Evolutionary conservation across 2,888 invertebrate species (phyloP).

Genomic region (Coremacera marginata): DNA sequence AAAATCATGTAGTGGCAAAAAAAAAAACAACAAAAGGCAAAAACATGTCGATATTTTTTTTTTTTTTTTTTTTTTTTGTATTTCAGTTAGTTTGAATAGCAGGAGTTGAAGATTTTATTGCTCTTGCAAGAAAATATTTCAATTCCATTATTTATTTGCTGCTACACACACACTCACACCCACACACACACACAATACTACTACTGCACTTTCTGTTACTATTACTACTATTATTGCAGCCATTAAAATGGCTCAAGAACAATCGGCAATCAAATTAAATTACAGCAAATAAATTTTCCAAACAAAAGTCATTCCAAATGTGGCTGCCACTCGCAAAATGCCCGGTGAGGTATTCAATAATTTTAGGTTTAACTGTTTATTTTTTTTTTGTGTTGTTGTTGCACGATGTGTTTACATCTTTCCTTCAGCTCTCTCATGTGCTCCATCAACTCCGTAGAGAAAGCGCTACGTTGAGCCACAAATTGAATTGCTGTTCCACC

Average conservation of each 20-base stretch:
- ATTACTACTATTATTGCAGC: not conserved
- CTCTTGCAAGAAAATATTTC: too few relatives aligned
- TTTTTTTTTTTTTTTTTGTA: too few relatives aligned
- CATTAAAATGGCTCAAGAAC: slow-evolving; percentile 15
- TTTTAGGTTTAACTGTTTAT: slow-evolving; percentile 18
- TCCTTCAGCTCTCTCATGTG: not conserved
- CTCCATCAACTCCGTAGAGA: not conserved
- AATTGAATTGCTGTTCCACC: slow-evolving; percentile 29
- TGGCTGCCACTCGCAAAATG: slow-evolving; percentile 12
- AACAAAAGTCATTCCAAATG: slow-evolving; percentile 20
- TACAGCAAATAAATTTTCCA: slow-evolving; percentile 11
- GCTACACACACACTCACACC: too few relatives aligned
- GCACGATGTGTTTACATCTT: not conserved
- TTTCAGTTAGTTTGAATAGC: too few relatives aligned
- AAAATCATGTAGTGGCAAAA: too few relatives aligned
- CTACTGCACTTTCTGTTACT: not conserved
- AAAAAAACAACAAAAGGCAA: too few relatives aligned
- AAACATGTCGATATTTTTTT: too few relatives aligned
- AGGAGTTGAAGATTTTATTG: too few relatives aligned
- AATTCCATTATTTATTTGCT: too few relatives aligned
- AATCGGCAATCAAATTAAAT: slow-evolving; percentile 26
- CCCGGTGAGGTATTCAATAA: not conserved
- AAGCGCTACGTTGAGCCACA: slow-evolving; percentile 15
- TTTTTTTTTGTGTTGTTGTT: not conserved
- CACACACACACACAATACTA: not conserved